Percentiles rank a stretch among this genome's conserved stretches.
phyloP scores from a whole-genome alignment of 2,888 invertebrate species.

The Desoria tigrina region DNA sequence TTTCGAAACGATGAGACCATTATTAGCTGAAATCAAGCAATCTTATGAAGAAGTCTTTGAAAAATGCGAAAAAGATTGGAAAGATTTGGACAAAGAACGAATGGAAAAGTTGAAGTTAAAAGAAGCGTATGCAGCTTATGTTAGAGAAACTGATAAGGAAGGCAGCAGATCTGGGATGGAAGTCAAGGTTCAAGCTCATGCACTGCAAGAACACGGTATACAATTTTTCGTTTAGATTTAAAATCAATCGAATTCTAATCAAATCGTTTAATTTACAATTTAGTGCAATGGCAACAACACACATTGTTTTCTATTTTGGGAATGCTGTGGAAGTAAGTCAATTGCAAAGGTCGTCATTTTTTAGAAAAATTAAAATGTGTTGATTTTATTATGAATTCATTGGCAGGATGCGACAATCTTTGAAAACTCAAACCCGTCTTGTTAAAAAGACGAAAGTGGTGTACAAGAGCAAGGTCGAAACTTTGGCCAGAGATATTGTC shows the following conservation, averaged over 20 bases:
- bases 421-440: conserved; percentile 21
- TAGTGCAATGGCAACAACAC: conserved; percentile 30
- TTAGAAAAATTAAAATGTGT: neutral
- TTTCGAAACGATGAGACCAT: conserved; percentile 31
- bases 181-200: conserved; percentile 29
- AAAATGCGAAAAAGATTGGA: conserved; percentile 30
- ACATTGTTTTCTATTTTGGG: conserved; percentile 26
- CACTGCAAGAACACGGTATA: conserved; percentile 25
- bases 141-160: conserved; percentile 29
- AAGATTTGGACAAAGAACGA: conserved; percentile 30
- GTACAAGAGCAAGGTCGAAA: conserved; percentile 32
- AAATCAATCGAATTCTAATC: too few relatives aligned
- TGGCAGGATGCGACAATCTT: conserved; percentile 29
- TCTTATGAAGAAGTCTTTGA: conserved; percentile 36
- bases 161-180: conserved; percentile 23
- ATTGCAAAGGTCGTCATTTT: neutral
- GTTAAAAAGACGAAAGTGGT: conserved; percentile 23
- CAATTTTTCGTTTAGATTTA: too few relatives aligned
- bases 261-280: neutral
- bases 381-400: neutral
- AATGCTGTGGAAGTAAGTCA: conserved; percentile 30
- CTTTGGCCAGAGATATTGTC: conserved; percentile 34
- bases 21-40: conserved; percentile 32
- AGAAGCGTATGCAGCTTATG: conserved; percentile 17
- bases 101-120: conserved; percentile 30